These are phyloP conservation scores for Agrilus planipennis DNA, from an alignment of 1,140 invertebrate genomes.

Conservation along the genomic window DNA sequence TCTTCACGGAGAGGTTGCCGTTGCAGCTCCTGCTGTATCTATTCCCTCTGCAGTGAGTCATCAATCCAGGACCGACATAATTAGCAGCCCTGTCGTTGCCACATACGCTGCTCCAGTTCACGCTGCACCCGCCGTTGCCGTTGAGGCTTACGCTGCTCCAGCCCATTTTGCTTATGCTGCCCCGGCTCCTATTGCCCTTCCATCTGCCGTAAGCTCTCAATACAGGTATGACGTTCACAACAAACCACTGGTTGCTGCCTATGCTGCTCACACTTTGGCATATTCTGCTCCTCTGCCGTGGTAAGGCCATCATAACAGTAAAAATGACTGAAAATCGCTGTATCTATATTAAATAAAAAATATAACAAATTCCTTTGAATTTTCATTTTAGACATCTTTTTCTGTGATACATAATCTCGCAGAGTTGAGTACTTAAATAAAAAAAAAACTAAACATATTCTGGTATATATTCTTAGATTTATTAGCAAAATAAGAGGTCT, in stretches of 20 bases:
- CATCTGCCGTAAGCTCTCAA: conserved; percentile 14
- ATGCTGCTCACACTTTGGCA: conserved; percentile 15
- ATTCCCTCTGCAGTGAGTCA: conserved; percentile 17
- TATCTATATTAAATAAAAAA: too few relatives aligned
- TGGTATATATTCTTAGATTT: too few relatives aligned
- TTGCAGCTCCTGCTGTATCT: conserved; percentile 17
- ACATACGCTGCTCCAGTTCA: conserved; percentile 4
- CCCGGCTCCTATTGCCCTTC: neutral
- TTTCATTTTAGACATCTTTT: too few relatives aligned
- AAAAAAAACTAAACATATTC: too few relatives aligned
- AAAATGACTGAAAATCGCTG: too few relatives aligned
- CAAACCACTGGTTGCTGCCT: conserved; percentile 9
- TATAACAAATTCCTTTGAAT: too few relatives aligned
- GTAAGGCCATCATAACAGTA: too few relatives aligned
- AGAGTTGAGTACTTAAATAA: too few relatives aligned
- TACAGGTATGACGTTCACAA: neutral
- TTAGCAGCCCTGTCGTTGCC: conserved; percentile 17
- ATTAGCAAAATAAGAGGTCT: too few relatives aligned
- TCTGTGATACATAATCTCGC: too few relatives aligned
- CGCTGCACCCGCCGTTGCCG: conserved; percentile 11
- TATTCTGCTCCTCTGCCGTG: too few relatives aligned
- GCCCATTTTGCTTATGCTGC: conserved; percentile 10
- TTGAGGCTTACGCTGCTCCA: conserved; percentile 11
- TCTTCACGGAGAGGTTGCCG: conserved; percentile 25
- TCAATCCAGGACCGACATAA: conserved; percentile 16